Evolutionary conservation across 2,888 invertebrate species (phyloP), one percentile per base, ranked within the genome.

Genomic region (Punctoribates punctum): DNA sequence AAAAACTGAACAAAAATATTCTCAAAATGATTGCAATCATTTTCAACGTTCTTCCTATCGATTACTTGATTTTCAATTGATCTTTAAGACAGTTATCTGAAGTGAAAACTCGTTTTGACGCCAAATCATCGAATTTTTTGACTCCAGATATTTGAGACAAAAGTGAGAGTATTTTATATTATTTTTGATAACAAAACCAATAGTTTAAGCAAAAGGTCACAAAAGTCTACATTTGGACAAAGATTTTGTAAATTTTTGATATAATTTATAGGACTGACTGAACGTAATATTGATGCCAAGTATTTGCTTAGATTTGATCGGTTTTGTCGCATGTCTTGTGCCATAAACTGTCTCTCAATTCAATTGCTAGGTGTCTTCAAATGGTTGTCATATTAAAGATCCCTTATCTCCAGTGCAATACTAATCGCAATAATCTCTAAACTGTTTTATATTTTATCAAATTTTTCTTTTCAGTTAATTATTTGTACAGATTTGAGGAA

Each of bases 91-190:
- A 46, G 48, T 72, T 27, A 48, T 72, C 8, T 5, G 27, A 25
- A 48, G 25, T 20, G 20, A n/a, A 25, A 15, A 72, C 17, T 34
- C 27, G 27, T 67, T 72, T 48, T 72, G 11, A 46, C 23, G 48
- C 72, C 46, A 72, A 72, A 67, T 72, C 72, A 72, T 72, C 72
- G 72, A 72, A 72, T 72, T 48, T 67, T 72, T 60, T 48, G 8
- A 46, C 48, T 48, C 48, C 46, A 72, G 72, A 48, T 15, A 23
- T 72, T 27, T 72, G 15, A 42, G 48, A 46, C 42, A 17, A 72
- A 72, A 72, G 72, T 72, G 72, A 72, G 46, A 72, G 25, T 72
- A 72, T 72, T 72, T 72, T 72, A 72, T 72, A 72, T 42, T 72
- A 72, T 72, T 72, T 72, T 72, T 72, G 72, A 72, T 72, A 67